Evolutionary conservation across 2,888 invertebrate species (phyloP).

Genomic region (Pocota personata): DNA sequence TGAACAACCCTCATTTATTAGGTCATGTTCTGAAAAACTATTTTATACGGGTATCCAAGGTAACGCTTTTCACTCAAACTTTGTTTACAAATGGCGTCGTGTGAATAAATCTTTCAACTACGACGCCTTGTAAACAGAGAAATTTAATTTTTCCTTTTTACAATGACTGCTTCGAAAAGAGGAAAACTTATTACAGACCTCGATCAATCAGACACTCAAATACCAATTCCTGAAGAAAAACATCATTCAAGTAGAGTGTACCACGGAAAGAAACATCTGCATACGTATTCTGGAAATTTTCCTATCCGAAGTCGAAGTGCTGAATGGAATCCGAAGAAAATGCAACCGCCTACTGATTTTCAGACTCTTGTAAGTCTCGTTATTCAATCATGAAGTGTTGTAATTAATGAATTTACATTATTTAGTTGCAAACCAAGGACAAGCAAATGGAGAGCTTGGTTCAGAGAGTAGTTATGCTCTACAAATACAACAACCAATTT

Average conservation of each 20-base stretch:
- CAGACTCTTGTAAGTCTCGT: slow-evolving; percentile 28
- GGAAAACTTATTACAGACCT: slow-evolving; percentile 43
- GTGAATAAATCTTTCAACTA: not conserved
- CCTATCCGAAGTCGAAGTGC: slow-evolving; percentile 79
- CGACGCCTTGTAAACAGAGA: slow-evolving; percentile 16
- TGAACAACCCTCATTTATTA: slow-evolving; percentile 23
- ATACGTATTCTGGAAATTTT: slow-evolving; percentile 80
- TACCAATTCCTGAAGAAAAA: slow-evolving; percentile 26
- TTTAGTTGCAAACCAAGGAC: slow-evolving; percentile 85
- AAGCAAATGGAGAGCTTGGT: slow-evolving; percentile 85
- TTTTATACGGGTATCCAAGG: slow-evolving; percentile 24
- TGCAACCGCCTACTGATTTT: not conserved
- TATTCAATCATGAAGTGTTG: not conserved
- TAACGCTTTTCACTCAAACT: slow-evolving; percentile 60
- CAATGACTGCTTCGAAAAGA: slow-evolving; percentile 43
- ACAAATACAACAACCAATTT: slow-evolving; percentile 86
- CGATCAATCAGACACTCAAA: slow-evolving; percentile 40
- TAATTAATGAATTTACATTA: not conserved
- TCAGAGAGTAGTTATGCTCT: slow-evolving; percentile 85
- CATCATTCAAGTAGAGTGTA: slow-evolving; percentile 14
- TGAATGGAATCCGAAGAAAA: slow-evolving; percentile 74
- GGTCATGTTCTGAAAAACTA: slow-evolving; percentile 5
- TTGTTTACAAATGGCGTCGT: slow-evolving; percentile 70
- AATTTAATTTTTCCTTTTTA: not conserved
- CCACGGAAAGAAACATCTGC: slow-evolving; percentile 75